A percentile compares a stretch with the other conserved stretches of the same genome.
Conservation (phyloP, 1,140 invertebrate species). For the Aphelenchoides avenae region DNA sequence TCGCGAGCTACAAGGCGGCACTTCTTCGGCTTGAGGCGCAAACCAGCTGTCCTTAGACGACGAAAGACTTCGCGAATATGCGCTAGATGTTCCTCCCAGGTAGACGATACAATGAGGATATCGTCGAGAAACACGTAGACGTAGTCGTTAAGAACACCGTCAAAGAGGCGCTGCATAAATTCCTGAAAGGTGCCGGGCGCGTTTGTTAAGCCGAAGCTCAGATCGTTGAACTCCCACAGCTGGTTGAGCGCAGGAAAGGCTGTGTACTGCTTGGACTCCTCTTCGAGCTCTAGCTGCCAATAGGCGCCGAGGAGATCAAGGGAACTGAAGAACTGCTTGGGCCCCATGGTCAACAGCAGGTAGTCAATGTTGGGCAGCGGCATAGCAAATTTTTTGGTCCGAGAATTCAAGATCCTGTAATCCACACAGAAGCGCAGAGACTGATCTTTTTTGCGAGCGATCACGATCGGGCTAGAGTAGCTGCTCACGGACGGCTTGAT, state of each 20-base stretch:
- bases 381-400: slow-evolving; percentile 61
- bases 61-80: slow-evolving; percentile 56
- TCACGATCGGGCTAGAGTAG: slow-evolving; percentile 62
- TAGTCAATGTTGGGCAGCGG: slow-evolving; percentile 64
- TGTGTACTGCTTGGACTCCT: slow-evolving; percentile 26
- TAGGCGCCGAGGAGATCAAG: slow-evolving; percentile 55
- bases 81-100: slow-evolving; percentile 11
- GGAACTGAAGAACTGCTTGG: slow-evolving; percentile 52
- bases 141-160: slow-evolving; percentile 27
- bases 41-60: slow-evolving; percentile 27
- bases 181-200: slow-evolving; percentile 62
- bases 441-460: slow-evolving; percentile 64
- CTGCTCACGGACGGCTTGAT: slow-evolving; percentile 59
- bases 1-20: slow-evolving; percentile 40
- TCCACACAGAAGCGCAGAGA: slow-evolving; percentile 61
- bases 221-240: slow-evolving; percentile 58
- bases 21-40: slow-evolving; percentile 50
- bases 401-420: slow-evolving; percentile 62
- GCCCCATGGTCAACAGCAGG: slow-evolving; percentile 55
- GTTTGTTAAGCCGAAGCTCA: slow-evolving; percentile 63
- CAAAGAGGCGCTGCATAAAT: slow-evolving; percentile 61
- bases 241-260: slow-evolving; percentile 49
- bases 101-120: slow-evolving; percentile 57
- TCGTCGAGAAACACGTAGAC: slow-evolving; percentile 63
- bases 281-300: slow-evolving; percentile 32